Conservation (phyloP, 2,113 vertebrate genomes). For the Miniopterus natalensis region DNA sequence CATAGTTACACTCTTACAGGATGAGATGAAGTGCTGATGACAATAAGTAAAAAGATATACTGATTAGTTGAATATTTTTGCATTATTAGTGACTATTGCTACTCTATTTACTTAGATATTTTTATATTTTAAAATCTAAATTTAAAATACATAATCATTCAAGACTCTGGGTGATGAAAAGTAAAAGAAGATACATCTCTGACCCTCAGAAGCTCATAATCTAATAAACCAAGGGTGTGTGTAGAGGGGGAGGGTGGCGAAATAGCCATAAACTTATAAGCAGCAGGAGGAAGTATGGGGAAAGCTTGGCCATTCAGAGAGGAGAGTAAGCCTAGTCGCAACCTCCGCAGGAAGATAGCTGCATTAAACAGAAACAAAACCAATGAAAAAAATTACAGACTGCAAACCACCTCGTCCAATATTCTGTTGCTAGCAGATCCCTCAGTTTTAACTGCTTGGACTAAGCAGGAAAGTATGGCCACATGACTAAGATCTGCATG, state of each 20-base stretch:
- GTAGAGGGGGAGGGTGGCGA: background rate
- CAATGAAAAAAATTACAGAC: background rate
- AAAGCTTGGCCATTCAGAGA: background rate
- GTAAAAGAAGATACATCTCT: background rate
- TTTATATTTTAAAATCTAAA: constrained; percentile 59
- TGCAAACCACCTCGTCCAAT: background rate
- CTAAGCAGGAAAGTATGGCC: background rate
- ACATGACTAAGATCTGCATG: background rate
- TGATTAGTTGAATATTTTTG: background rate
- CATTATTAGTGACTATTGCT: background rate
- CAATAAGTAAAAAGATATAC: background rate
- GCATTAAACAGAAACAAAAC: background rate
- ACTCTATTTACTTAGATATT: background rate
- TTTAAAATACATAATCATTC: background rate
- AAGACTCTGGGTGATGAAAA: background rate
- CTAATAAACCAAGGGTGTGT: background rate
- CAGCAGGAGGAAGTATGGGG: background rate
- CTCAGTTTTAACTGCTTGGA: background rate
- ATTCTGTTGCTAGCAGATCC: background rate
- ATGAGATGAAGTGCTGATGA: background rate
- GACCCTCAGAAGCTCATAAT: background rate
- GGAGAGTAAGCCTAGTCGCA: background rate
- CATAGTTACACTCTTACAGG: background rate
- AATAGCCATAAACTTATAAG: background rate
- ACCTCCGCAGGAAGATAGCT: background rate